A percentile compares a stretch with the other conserved stretches of the same genome.
Conservation (phyloP, 2,797 vertebrate species). For the Echeneis naucrates region DNA sequence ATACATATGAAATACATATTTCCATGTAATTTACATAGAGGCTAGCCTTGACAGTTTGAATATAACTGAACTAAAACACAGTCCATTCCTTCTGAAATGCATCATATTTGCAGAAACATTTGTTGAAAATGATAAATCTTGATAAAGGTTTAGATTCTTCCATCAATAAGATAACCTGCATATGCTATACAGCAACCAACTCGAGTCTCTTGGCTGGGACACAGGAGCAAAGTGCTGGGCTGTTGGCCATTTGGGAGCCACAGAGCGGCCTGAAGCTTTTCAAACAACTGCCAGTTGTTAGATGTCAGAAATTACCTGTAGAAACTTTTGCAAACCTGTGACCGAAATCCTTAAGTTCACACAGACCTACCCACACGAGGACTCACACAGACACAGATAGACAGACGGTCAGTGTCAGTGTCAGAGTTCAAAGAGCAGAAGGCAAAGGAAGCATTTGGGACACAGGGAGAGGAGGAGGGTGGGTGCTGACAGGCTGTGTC, state of each 20-base stretch:
- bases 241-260: constrained; percentile 46
- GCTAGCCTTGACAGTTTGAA: not conserved
- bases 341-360: constrained; percentile 41
- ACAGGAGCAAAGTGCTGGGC: constrained; percentile 24
- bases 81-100: not conserved
- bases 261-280: constrained; percentile 37
- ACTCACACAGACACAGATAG: constrained; percentile 31
- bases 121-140: not conserved
- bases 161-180: constrained; percentile 4
- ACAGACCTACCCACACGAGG: constrained; percentile 33
- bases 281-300: constrained; percentile 40
- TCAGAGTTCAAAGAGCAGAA: constrained; percentile 78
- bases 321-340: constrained; percentile 24
- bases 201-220: constrained; percentile 10
- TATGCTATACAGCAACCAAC: constrained; percentile 39
- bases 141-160: not conserved
- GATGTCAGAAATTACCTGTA: constrained; percentile 36
- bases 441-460: constrained; percentile 83
- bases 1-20: no score
- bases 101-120: not conserved
- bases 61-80: not conserved
- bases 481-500: constrained; percentile 76
- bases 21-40: not conserved
- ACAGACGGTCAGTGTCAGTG: constrained; percentile 67
- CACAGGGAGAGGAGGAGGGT: constrained; percentile 41